Percentiles rank a stretch among this genome's conserved stretches.
These are phyloP conservation scores for Gymnothorax javanicus DNA, from an alignment of 2,797 vertebrate genomes.

Conservation along the genomic window DNA sequence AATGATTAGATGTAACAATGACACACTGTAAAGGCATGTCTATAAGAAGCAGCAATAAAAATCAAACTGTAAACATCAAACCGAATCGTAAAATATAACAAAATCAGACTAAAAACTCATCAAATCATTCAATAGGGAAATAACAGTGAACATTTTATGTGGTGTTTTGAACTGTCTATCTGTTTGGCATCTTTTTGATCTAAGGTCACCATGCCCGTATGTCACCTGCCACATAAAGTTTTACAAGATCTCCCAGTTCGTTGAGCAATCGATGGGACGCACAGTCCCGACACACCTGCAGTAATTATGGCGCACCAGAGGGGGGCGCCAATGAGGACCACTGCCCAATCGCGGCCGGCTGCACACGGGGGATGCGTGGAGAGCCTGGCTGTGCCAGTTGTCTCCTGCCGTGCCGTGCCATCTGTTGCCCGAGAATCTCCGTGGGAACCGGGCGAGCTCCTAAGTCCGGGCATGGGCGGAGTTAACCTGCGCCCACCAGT, in stretches of 20 bases:
- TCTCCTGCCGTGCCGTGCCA: constrained; percentile 24
- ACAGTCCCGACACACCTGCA: not conserved
- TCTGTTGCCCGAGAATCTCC: constrained; percentile 29
- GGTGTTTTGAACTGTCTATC: not conserved
- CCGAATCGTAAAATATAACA: not conserved
- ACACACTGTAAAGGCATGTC: not conserved
- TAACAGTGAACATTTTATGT: not conserved
- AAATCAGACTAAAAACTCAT: not conserved
- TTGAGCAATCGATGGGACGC: not conserved
- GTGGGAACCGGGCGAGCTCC: not conserved
- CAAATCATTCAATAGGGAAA: not conserved
- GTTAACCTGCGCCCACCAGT: constrained; percentile 7
- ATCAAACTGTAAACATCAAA: not conserved
- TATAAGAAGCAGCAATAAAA: not conserved
- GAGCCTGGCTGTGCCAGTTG: not conserved
- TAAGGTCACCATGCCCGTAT: not conserved
- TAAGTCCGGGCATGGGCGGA: not conserved
- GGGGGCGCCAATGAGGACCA: not conserved
- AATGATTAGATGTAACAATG: not conserved
- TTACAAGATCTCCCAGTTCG: not conserved
- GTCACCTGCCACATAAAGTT: not conserved
- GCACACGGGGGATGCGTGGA: not conserved
- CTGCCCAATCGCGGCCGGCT: not conserved
- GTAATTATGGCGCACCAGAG: not conserved
- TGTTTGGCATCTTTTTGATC: not conserved